Evolutionary conservation across 1,140 invertebrate genomes (phyloP).

Genomic region (Xylocopa sonorina): DNA sequence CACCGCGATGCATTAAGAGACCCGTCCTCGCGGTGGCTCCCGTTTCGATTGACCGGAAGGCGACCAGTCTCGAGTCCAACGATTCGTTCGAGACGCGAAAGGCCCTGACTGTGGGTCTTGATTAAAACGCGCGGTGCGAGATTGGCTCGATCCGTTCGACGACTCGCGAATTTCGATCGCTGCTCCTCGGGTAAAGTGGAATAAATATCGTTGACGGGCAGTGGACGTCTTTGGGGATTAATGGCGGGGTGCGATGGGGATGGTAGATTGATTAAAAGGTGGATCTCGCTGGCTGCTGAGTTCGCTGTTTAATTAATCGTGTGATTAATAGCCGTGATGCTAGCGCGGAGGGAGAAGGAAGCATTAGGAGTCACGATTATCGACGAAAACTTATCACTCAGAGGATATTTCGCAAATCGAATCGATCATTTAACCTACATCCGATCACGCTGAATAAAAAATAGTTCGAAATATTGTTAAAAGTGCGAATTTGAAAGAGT

Average conservation of each 20-base stretch:
- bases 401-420: too few species aligned
- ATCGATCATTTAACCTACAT: too few species aligned
- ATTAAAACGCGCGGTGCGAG: neutral
- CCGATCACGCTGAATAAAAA: too few species aligned
- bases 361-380: neutral
- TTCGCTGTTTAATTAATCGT: conserved; percentile 2
- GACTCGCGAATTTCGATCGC: neutral
- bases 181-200: neutral
- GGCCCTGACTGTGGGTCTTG: too few species aligned
- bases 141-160: neutral
- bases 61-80: neutral
- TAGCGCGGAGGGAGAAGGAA: neutral
- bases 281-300: neutral
- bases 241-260: neutral
- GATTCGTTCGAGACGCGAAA: too few species aligned
- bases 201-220: conserved; percentile 16
- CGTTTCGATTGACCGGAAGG: conserved; percentile 6
- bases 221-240: neutral
- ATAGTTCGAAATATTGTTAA: too few species aligned
- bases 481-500: too few species aligned
- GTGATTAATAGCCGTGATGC: neutral
- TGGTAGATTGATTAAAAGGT: conserved; percentile 13
- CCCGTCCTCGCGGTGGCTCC: neutral
- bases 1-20: conserved; percentile 10
- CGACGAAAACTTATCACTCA: too few species aligned